Evolutionary conservation across 2,888 invertebrate genomes (phyloP), one percentile per base, ranked within the genome.

Genomic region (Megaustenia siamemsis): DNA sequence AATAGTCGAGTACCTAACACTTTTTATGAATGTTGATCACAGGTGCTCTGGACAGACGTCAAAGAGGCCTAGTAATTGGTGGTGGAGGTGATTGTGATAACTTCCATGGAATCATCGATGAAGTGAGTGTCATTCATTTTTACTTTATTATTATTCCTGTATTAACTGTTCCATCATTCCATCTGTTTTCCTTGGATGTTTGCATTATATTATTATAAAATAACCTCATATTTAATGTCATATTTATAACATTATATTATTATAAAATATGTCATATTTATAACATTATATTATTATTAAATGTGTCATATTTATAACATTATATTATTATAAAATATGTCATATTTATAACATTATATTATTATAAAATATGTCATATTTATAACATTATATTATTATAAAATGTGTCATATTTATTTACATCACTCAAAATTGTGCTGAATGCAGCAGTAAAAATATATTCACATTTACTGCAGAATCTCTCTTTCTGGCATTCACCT

Each of bases 61-160:
- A 87, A 18, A 78, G 86, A n/a, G 87, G 79, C 12, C 80, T 87
- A 56, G 73, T 87, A 24, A 86, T 87, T 45, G 87, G 87, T 40
- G 82, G 86, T 18, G 86, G 87, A 1, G 86, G 82, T n/a, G 83
- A 79, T 24, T 86, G 86, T 76, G 82, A 82, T 5, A 82, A 84
- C 76, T 86, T 87, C 49, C 35, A 60, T 43, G 87, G 87, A 15
- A 53, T 76, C 71, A 87, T 87, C 43, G 86, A 86, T 38, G 79
- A 86, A 69, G 82, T 87, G 35, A 78, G 83, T 21, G 6, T 78
- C 28, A n/a, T 45, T 66, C n/a, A 28, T 53, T 76, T 56, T 5
- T 28, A 40, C n/a, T 56, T 40, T 15, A 15, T 60, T 35, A 45
- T 45, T 73, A 45, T 32, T 45, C n/a, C 40, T 73, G 10, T 21